Evolutionary conservation across 2,888 invertebrate species (phyloP).

Genomic region (Pheosia tremula): DNA sequence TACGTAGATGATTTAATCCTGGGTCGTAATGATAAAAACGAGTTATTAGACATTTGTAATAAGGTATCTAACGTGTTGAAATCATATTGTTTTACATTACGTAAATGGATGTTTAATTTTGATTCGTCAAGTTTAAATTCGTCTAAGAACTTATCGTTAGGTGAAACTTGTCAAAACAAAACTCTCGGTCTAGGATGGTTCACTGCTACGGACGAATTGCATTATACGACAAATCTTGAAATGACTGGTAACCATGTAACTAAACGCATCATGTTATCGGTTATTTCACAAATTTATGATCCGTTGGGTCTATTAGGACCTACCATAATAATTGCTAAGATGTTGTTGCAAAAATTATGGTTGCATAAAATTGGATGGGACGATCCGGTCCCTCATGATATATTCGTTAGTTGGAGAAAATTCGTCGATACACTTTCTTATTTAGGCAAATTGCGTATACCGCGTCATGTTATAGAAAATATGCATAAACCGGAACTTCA

Average conservation of each 20-base stretch:
- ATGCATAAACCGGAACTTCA: conserved; percentile 9
- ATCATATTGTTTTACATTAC: conserved; percentile 2
- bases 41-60: conserved; percentile 9
- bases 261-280: conserved; percentile 8
- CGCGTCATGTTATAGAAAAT: conserved; percentile 1
- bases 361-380: conserved; percentile 7
- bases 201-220: background rate
- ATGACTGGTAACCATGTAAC: background rate
- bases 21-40: background rate
- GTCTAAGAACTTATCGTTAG: background rate
- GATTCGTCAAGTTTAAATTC: background rate
- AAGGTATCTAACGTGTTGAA: conserved; percentile 6
- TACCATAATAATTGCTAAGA: conserved; percentile 5
- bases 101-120: conserved; percentile 10
- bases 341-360: conserved; percentile 10
- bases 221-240: conserved; percentile 4
- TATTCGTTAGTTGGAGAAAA: background rate
- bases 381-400: conserved; percentile 5
- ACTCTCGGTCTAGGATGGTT: conserved; percentile 10
- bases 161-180: conserved; percentile 5
- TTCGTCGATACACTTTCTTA: background rate
- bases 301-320: conserved; percentile 10
- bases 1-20: conserved; percentile 7
- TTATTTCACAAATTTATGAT: conserved; percentile 7
- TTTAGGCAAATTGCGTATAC: background rate